Percentiles rank a stretch among this genome's conserved stretches.
Conservation (phyloP, 2,888 invertebrate species). For the Ornithoptera alexandrae region DNA sequence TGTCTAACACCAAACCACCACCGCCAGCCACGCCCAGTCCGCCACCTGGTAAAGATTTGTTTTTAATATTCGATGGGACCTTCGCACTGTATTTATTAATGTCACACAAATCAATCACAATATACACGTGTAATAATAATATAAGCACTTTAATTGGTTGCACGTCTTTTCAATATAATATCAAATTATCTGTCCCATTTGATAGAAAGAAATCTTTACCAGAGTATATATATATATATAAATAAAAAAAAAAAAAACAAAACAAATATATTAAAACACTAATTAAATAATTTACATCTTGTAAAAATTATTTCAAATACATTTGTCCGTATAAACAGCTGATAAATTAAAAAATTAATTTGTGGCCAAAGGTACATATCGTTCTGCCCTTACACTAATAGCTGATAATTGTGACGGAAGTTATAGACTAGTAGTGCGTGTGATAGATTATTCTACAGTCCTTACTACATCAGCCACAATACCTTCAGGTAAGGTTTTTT, state of each 20-base stretch:
- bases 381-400: constrained; percentile 34
- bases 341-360: constrained; percentile 3
- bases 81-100: constrained; percentile 15
- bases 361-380: constrained; percentile 35
- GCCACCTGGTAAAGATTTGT: constrained; percentile 78
- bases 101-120: background rate
- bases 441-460: constrained; percentile 45
- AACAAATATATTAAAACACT: background rate
- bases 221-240: constrained; percentile 1
- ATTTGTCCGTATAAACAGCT: background rate
- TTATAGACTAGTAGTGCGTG: constrained; percentile 51
- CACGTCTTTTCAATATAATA: background rate
- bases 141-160: background rate
- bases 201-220: constrained; percentile 41
- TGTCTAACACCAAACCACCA: constrained; percentile 81
- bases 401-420: constrained; percentile 43
- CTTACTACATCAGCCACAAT: constrained; percentile 42
- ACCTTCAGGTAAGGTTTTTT: constrained; percentile 49
- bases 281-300: background rate
- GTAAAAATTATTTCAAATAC: background rate
- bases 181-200: constrained; percentile 44
- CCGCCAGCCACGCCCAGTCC: constrained; percentile 79
- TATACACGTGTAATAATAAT: background rate
- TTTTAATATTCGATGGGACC: constrained; percentile 57
- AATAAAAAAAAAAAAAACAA: background rate